Evolutionary conservation across 1,140 invertebrate genomes (phyloP), one percentile per base, ranked within the genome.

Genomic region (Drosophila parabipectinata): DNA sequence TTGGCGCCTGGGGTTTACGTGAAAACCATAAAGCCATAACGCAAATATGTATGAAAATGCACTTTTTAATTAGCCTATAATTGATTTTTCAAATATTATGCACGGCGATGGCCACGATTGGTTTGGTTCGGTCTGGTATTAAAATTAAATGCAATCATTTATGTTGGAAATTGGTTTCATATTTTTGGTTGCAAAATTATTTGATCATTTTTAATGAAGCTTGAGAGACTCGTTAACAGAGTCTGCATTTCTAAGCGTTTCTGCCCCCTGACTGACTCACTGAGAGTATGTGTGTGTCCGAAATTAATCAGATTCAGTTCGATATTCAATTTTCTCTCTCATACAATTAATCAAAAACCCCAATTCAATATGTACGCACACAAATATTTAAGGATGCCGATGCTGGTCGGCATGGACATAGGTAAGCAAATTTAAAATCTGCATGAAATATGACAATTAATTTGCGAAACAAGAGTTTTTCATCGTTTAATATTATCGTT

Each of bases 401-500:
- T 21, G 30, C 47, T 10, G 34, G 18, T 28, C 26, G 45, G 37
- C 18, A 24, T 53, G 24, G 4, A 2, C 39, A 18, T 53, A 59
- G 63, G 63, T 50, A 34, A 48, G 47, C 57, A 55, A 73, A 56
- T 74, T 74, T 55, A 72, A 74, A 74, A 74, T 74, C 71, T 72
- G 66, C 71, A 26, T 73, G 58, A 73, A 73, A 62, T 73, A 72
- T 72, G 68, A 56, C 68, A 73, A 72, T 72, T 73, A 73, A 73
- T 63, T 73, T 72, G 68, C 51, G 59, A 54, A 72, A 72, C 34
- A 71, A 61, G 52, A 72, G 51, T 50, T 44, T 39, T 50, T 58
- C 18, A 57, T 32, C n/a, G n/a, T n/a, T n/a, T n/a, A 63, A 52
- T 73, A 72, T 63, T 72, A 55, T 73, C 71, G 69, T 72, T 73